Conservation (phyloP, 2,888 invertebrate species). For the Melieria omissa region DNA sequence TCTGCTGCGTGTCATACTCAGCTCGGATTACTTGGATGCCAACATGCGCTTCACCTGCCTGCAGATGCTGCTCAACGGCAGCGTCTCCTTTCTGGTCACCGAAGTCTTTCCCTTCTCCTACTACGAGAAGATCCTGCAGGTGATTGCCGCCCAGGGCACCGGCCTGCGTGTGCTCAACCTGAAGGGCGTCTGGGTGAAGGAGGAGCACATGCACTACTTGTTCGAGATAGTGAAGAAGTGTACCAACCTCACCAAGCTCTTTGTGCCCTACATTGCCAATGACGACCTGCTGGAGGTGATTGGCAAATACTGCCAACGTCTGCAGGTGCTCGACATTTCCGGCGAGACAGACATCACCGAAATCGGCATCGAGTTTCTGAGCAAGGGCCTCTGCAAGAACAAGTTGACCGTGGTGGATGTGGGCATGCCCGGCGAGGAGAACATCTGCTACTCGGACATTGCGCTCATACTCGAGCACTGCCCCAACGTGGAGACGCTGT, state of each 20-base stretch:
- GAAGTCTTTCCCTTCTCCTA: conserved; percentile 79
- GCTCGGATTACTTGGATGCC: conserved; percentile 75
- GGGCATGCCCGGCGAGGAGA: conserved; percentile 77
- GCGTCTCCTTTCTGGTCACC: conserved; percentile 74
- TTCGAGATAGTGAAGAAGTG: conserved; percentile 72
- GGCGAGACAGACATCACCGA: conserved; percentile 78
- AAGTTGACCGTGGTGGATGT: conserved; percentile 74
- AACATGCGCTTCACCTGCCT: conserved; percentile 75
- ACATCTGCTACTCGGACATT: conserved; percentile 74
- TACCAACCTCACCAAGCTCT: conserved; percentile 71
- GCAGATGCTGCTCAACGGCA: conserved; percentile 73
- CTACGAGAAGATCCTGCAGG: conserved; percentile 75
- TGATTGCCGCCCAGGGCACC: conserved; percentile 73
- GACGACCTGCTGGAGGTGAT: conserved; percentile 75
- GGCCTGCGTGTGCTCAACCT: conserved; percentile 75
- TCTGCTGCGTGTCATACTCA: conserved; percentile 74
- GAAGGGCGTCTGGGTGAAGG: conserved; percentile 80
- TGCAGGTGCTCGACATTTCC: conserved; percentile 75
- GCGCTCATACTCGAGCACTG: conserved; percentile 73
- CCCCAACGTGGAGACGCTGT: conserved; percentile 74
- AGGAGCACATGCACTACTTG: conserved; percentile 74
- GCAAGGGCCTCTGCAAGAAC: conserved; percentile 70
- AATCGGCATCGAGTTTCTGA: conserved; percentile 72
- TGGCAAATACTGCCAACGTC: conserved; percentile 69
- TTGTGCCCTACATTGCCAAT: conserved; percentile 77